Percentiles rank a stretch among this genome's conserved stretches.
Evolutionary conservation across 2,888 invertebrate genomes (phyloP).

Genomic region (Orchestes rusci): DNA sequence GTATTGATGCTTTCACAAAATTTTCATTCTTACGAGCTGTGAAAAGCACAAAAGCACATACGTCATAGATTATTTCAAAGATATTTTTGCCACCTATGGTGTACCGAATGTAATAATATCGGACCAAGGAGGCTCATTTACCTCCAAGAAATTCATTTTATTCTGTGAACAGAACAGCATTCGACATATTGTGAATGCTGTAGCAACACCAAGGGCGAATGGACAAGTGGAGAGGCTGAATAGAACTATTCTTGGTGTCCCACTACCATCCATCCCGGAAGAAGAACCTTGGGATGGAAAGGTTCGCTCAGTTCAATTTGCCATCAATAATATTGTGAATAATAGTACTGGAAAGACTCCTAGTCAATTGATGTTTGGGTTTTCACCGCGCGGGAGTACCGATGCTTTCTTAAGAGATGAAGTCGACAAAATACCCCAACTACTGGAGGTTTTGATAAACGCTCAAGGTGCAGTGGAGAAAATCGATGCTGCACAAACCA

Average conservation of each 20-base stretch:
- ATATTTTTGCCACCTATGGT: constrained; percentile 25
- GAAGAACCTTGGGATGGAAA: constrained; percentile 32
- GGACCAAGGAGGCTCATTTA: constrained; percentile 39
- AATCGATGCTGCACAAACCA: constrained; percentile 4
- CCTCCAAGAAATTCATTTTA: constrained; percentile 32
- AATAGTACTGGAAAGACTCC: constrained; percentile 27
- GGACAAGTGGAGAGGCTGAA: constrained; percentile 36
- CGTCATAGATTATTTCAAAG: constrained; percentile 21
- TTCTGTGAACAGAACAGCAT: constrained; percentile 34
- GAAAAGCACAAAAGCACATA: constrained; percentile 24
- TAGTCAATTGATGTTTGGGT: constrained; percentile 24
- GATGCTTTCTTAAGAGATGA: constrained; percentile 11
- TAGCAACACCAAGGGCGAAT: too few relatives aligned
- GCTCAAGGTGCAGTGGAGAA: constrained; percentile 6
- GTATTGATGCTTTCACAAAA: constrained; percentile 13
- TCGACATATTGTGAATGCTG: constrained; percentile 32
- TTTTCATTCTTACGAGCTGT: constrained; percentile 10
- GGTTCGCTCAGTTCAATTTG: constrained; percentile 2
- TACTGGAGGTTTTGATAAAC: constrained; percentile 16
- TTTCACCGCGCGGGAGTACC: constrained; percentile 14
- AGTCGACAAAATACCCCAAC: constrained; percentile 15
- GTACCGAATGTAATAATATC: constrained; percentile 32
- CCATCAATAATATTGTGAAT: not conserved
- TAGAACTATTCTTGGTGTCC: constrained; percentile 31
- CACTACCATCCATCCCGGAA: constrained; percentile 24